Evolutionary conservation across 2,797 vertebrate genomes (phyloP), one percentile per base, ranked within the genome.

Genomic region (Rhynchonycteris naso): DNA sequence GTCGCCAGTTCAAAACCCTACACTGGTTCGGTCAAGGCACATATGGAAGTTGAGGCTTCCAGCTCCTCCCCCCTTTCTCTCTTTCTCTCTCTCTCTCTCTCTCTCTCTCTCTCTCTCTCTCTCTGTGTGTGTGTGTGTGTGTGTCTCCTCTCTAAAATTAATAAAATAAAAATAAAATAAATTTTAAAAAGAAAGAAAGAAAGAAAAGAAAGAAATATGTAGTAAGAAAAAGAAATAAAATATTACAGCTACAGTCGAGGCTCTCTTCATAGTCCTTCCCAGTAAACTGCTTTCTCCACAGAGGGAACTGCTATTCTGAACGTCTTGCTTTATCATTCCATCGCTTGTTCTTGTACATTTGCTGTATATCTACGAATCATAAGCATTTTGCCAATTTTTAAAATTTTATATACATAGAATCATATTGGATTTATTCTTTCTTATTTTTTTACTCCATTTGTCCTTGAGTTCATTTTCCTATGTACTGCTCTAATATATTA

Each of bases 161-260:
- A n/a, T n/a, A n/a, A n/a, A n/a, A n/a, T n/a, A n/a, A n/a, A n/a
- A n/a, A n/a, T n/a, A n/a, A n/a, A n/a, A n/a, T n/a, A n/a, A n/a
- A n/a, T 22, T 63, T 58, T 43, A 52, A 59, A 28, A 28, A 61
- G 5, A 24, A 63, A 61, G 56, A 14, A 26, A 28, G 56, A 61
- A 18, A 18, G 18, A 61, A 63, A 63, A 54, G 65, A 13, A 47
- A 26, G 43, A 86, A 91, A 58, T 87, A 52, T 78, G 7, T 7
- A 84, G 16, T 54, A 86, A 82, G 28, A 91, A 82, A 91, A 83
- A 80, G 2, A 81, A 93, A 91, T 28, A 47, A 68, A 81, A 72
- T n/a, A 58, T 59, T 61, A 74, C 33, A 84, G 13, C 79, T 76
- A n/a, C 1, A 47, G 8, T 24, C 50, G 28, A 90, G 84, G 14